Base-by-base conservation (phyloP, 2,113 vertebrate species). In the Gymnorhina tibicen region DNA sequence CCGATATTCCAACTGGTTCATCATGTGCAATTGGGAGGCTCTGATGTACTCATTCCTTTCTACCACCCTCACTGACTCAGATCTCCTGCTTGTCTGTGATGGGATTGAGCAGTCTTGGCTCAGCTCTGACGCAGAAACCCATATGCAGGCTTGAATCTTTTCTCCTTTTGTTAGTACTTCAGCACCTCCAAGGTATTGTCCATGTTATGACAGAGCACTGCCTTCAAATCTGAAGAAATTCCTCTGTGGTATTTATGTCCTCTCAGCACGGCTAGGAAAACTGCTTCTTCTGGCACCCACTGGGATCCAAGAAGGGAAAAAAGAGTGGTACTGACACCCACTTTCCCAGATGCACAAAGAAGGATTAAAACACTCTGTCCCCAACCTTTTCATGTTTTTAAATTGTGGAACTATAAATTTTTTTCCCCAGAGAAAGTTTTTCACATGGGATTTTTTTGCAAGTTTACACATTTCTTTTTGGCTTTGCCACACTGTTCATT, bases 31-130 rank as follows among this genome's bases (percentile, higher is more conserved):
- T 2, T 78, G 91, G 74, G 81, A 73, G 49, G n/a, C 49, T 94
- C 79, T 80, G 63, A 79, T 53, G 81, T 35, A 50, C 70, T 95
- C 70, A 85, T 89, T 95, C n/a, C 32, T 63, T 92, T 95, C 89
- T 93, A 24, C 42, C 90, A 79, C 53, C 39, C 82, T 73, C 81
- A 76, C 78, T 93, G 94, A 95, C 67, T 89, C 93, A 87, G 37
- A 89, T 68, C 56, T 82, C 44, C 66, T 85, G 82, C 46, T 73
- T 91, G 52, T 7, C 39, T 89, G n/a, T 79, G 81, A 47, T 75
- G 74, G 46, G 79, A 50, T 21, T 49, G 68, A 91, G 44, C 44
- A 20, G 10, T 21, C 46, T 73, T 82, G 85, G 67, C 73, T 55
- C 68, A 70, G 23, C 39, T 69, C 30, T 66, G 35, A n/a, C 3